These are phyloP conservation scores for pig (Sus scrofa) DNA, from an alignment of 2,113 vertebrate species.

Conservation along the genomic window T2T-Sscrofa CM000814.6:45280501-45281000, in stretches of 20 bases:
- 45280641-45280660: constrained; percentile 86
- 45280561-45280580: constrained; percentile 83
- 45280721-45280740: constrained; percentile 86
- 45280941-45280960: background rate
- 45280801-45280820: background rate
- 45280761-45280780: constrained; percentile 59
- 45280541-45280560: constrained; percentile 75
- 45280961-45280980: background rate
- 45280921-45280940: background rate
- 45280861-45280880: background rate
- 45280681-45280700: constrained; percentile 74
- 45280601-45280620: constrained; percentile 80
- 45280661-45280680: constrained; percentile 84
- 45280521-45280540: constrained; percentile 59
- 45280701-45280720: constrained; percentile 78
- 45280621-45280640: constrained; percentile 84
- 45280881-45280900: background rate
- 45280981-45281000: background rate
- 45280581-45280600: constrained; percentile 82
- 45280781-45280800: constrained; percentile 14
- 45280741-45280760: constrained; percentile 82
- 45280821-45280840: background rate
- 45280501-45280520: constrained; percentile 57
- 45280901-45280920: background rate
- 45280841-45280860: background rate